Evolutionary conservation across 2,888 invertebrate species (phyloP).

Genomic region (Resseliella maxima): DNA sequence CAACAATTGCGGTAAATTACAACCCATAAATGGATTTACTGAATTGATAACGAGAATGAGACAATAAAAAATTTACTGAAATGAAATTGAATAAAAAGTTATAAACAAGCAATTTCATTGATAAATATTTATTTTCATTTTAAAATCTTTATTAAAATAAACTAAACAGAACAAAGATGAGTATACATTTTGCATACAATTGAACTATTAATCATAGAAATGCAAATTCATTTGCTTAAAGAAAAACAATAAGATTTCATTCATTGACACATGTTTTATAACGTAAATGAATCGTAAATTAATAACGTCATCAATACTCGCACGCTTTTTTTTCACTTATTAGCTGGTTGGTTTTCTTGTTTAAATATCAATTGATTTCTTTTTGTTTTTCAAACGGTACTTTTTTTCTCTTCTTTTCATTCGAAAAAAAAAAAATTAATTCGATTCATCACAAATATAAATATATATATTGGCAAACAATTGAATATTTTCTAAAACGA

Average conservation of each 20-base stretch:
- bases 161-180: not conserved
- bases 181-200: not conserved
- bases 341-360: not conserved
- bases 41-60: too few species aligned
- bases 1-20: too few species aligned
- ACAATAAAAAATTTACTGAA: too few species aligned
- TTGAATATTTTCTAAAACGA: slow-evolving; percentile 31
- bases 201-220: not conserved
- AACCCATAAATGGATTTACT: too few species aligned
- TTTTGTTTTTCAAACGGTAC: not conserved
- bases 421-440: not conserved
- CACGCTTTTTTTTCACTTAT: too few species aligned
- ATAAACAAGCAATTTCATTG: not conserved
- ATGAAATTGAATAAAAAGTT: not conserved
- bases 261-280: not conserved
- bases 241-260: not conserved
- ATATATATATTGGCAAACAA: not conserved
- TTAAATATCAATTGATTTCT: not conserved
- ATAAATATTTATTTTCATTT: not conserved
- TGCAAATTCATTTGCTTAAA: not conserved
- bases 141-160: not conserved
- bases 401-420: not conserved
- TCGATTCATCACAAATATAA: not conserved
- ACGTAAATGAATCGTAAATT: not conserved
- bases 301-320: too few species aligned